Percentiles rank a stretch among this genome's conserved stretches.
phyloP scores from a whole-genome alignment of 2,113 vertebrate genomes.

The Tyto alba region DNA sequence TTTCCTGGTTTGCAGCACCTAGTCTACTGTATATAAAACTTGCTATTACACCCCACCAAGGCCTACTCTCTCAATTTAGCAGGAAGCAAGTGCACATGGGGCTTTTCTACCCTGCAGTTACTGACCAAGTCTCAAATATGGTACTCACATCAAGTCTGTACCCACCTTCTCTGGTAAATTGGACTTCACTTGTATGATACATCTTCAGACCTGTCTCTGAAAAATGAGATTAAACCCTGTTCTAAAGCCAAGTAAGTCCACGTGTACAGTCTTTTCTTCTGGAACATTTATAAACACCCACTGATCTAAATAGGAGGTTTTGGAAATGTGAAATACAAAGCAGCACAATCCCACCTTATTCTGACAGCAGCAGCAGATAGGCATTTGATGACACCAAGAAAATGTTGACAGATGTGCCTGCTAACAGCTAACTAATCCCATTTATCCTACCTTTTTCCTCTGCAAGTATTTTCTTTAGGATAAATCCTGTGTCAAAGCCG shows the following conservation, averaged over 20 bases:
- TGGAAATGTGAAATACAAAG: background rate
- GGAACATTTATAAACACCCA: background rate
- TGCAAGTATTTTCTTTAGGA: background rate
- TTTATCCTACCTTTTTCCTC: conserved; percentile 21
- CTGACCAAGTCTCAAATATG: background rate
- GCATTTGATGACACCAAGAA: background rate
- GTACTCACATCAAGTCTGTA: background rate
- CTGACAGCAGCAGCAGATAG: background rate
- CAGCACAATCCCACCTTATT: background rate
- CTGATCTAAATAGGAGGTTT: background rate
- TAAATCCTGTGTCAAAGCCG: background rate
- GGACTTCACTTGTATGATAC: background rate
- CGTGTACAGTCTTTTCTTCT: background rate
- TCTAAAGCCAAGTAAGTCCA: background rate
- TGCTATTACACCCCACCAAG: background rate
- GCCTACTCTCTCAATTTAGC: background rate
- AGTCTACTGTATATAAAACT: background rate
- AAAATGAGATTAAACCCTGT: background rate
- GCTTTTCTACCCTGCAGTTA: background rate
- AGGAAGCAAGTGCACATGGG: background rate
- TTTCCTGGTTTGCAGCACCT: background rate
- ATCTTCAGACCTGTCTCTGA: background rate
- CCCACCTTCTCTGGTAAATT: background rate
- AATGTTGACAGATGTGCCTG: background rate
- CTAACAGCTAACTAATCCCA: background rate